Conservation (phyloP, 2,888 invertebrate genomes). For the Cantharis rufa region DNA sequence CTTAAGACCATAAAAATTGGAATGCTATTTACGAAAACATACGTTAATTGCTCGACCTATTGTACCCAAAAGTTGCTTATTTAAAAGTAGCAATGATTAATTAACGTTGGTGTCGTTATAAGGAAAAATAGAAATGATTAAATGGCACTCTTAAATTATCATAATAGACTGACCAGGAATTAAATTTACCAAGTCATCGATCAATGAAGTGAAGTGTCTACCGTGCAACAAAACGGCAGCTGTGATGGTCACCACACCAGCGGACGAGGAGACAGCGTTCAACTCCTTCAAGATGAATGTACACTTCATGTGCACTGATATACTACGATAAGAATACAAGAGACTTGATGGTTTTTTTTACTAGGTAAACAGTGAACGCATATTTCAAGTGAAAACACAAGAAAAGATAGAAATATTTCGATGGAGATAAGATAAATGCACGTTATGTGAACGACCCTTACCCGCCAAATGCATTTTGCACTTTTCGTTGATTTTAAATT, state of each 20-base stretch:
- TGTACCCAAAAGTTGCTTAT: background rate
- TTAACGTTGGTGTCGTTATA: constrained; percentile 13
- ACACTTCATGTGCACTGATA: constrained; percentile 30
- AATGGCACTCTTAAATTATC: constrained; percentile 13
- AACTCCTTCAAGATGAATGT: constrained; percentile 35
- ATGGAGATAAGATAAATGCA: background rate
- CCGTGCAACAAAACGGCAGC: constrained; percentile 34
- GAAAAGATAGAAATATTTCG: background rate
- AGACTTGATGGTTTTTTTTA: background rate
- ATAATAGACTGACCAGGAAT: constrained; percentile 14
- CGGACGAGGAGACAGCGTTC: constrained; percentile 37
- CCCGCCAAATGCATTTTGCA: background rate
- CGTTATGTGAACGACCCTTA: background rate
- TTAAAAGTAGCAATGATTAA: constrained; percentile 4
- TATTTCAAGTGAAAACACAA: background rate
- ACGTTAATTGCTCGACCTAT: background rate
- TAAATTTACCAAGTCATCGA: constrained; percentile 31
- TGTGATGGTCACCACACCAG: constrained; percentile 34
- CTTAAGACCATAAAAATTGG: background rate
- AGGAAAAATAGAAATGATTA: constrained; percentile 7
- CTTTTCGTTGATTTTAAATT: background rate
- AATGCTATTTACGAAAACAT: background rate
- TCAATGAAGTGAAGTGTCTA: constrained; percentile 32
- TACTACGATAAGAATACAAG: constrained; percentile 16
- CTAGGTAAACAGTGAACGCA: background rate